Evolutionary conservation across 23 tunicate genomes (phyloP), one percentile per base, ranked within the genome.

Genomic region (Clavelina lepadiformis): DNA sequence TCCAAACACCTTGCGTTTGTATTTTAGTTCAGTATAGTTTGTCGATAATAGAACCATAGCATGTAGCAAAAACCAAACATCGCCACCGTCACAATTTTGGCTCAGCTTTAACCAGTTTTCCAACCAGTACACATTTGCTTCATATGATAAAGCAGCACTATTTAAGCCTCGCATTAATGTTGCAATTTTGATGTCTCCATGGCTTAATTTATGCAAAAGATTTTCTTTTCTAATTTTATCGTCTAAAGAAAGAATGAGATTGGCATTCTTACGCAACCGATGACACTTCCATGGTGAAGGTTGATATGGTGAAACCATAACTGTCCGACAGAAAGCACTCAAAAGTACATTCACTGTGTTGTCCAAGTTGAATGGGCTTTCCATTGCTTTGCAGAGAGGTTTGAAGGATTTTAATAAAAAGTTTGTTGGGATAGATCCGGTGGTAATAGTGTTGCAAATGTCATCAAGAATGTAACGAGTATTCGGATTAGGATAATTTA

Each of bases 91-190:
- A 64, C 83, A 85, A 23, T n/a, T 18, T 26, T 32, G 53, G 15
- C 79, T 85, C 29, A 85, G 44, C 6, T 56, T 21, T 41, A 88
- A 31, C 96, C 96, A 88, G 47, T 88, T 88, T 51, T 50, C 60
- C 58, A 88, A 28, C 96, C 96, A 88, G 38, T 88, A 88, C 30
- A 71, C 5, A 37, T 79, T 72, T 23, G 96, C 96, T 66, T 79
- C 87, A 25, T 22, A 61, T 22, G 82, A 58, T 3, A 88, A 59
- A 0, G 63, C 28, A 6, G 80, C 78, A 60, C 86, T 24, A 58
- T 88, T 55, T 24, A 88, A 34, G 18, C 96, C 96, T 5, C 96
- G 74, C 52, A 88, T 55, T 31, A 79, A 72, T 58, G 77, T 45
- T 11, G 96, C 96, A 46, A 28, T 46, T 66, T 66, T 37, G 6